Evolutionary conservation across 2,113 vertebrate genomes (phyloP).

Genomic region (Euleptes europaea): DNA sequence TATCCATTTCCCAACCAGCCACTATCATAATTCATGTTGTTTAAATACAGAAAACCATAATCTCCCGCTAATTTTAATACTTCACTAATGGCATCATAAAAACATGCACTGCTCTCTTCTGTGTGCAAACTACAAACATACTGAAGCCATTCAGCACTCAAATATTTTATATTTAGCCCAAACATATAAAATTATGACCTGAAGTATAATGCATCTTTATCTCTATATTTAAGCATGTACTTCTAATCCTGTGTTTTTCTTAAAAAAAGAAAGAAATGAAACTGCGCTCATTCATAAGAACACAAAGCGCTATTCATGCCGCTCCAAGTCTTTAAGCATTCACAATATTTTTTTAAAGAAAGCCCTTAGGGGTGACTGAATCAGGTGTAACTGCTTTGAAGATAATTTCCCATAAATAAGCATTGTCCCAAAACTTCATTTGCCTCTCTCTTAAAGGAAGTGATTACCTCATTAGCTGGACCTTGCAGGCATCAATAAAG

Average conservation of each 20-base stretch:
- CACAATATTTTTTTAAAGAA: slow-evolving; percentile 23
- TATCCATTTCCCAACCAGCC: not conserved
- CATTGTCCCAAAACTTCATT: slow-evolving; percentile 27
- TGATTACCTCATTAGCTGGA: slow-evolving; percentile 10
- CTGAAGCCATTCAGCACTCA: not conserved
- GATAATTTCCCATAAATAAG: slow-evolving; percentile 38
- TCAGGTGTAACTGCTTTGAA: slow-evolving; percentile 50
- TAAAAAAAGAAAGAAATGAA: slow-evolving; percentile 11
- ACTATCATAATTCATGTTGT: not conserved
- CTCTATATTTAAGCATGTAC: not conserved
- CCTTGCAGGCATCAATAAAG: not conserved
- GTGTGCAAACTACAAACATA: not conserved
- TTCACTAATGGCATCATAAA: not conserved
- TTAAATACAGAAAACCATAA: not conserved
- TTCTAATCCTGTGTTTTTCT: not conserved
- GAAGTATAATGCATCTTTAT: not conserved
- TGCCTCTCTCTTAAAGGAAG: slow-evolving; percentile 37
- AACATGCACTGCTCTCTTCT: not conserved
- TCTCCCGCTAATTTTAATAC: slow-evolving; percentile 19
- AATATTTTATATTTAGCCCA: not conserved
- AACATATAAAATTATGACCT: not conserved
- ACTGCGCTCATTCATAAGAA: slow-evolving; percentile 11
- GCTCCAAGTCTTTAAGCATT: slow-evolving; percentile 43
- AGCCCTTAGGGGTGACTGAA: slow-evolving; percentile 39
- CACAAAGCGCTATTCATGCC: slow-evolving; percentile 25